Percentiles rank a stretch among this genome's conserved stretches.
These are phyloP conservation scores for Ailurus styani DNA, from an alignment of 2,113 vertebrate species.

Conservation along the genomic window DNA sequence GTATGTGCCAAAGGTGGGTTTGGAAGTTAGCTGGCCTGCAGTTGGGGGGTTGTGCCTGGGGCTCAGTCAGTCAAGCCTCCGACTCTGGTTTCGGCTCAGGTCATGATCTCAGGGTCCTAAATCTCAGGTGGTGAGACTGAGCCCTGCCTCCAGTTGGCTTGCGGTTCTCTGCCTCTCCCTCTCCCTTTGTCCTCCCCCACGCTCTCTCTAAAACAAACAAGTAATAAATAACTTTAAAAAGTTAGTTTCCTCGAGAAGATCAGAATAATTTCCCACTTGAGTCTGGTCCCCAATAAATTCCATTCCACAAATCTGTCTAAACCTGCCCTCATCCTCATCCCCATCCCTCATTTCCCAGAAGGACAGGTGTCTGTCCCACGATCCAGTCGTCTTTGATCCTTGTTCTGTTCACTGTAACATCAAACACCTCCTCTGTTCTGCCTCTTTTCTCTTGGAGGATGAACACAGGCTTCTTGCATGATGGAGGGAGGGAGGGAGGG, in stretches of 20 bases:
- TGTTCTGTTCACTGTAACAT: neutral
- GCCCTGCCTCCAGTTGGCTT: neutral
- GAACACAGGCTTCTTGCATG: neutral
- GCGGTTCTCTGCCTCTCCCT: neutral
- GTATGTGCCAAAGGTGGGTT: neutral
- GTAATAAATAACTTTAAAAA: neutral
- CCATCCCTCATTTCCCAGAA: neutral
- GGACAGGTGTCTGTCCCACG: accelerated
- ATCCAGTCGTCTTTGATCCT: accelerated
- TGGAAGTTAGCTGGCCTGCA: neutral
- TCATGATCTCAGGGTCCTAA: too few relatives aligned
- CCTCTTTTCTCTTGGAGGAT: neutral
- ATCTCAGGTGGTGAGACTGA: neutral
- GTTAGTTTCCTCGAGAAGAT: neutral
- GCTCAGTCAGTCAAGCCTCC: too few relatives aligned
- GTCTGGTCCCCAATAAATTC: neutral
- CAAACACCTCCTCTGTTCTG: neutral
- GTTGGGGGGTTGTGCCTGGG: too few relatives aligned
- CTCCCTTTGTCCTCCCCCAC: neutral
- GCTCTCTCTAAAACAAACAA: neutral
- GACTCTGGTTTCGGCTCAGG: too few relatives aligned
- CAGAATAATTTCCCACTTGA: neutral
- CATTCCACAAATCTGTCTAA: too few relatives aligned
- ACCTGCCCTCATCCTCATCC: neutral
- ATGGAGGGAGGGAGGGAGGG: neutral